A percentile compares a stretch with the other conserved stretches of the same genome.
Conservation (phyloP, 2,113 vertebrate species). For the Phaetusa simplex region DNA sequence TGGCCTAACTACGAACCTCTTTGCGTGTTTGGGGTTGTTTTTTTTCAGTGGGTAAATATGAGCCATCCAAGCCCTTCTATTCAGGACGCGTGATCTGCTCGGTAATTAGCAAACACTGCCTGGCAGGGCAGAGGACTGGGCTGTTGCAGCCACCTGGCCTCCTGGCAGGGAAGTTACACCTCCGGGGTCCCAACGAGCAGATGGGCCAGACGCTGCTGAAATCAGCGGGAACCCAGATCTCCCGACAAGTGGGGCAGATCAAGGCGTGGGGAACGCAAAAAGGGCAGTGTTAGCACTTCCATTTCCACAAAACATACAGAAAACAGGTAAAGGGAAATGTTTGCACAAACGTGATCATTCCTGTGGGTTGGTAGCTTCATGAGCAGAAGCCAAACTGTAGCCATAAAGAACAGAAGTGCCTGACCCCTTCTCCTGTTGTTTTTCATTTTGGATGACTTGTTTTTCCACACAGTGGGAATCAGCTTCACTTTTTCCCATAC, state of each 20-base stretch:
- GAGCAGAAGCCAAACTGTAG: neutral
- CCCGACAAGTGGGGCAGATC: neutral
- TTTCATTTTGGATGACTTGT: neutral
- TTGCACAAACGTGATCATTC: neutral
- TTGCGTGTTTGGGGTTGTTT: neutral
- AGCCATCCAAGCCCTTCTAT: neutral
- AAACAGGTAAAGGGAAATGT: neutral
- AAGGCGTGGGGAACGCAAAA: neutral
- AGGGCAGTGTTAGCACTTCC: neutral
- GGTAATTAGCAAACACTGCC: neutral
- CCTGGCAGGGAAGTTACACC: neutral
- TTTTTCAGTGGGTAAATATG: neutral
- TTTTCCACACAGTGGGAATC: neutral
- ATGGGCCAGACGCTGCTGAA: rapidly evolving
- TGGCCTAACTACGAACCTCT: neutral
- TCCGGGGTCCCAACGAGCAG: rapidly evolving
- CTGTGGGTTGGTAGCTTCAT: neutral
- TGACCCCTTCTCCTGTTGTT: neutral
- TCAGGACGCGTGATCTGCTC: neutral
- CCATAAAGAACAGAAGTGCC: neutral
- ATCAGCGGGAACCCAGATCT: neutral
- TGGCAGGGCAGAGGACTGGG: neutral
- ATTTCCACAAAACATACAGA: neutral
- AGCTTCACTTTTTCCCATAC: neutral
- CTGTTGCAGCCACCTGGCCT: neutral